Evolutionary conservation across 2,888 invertebrate genomes (phyloP).

Genomic region (Malthinus flaveolus): DNA sequence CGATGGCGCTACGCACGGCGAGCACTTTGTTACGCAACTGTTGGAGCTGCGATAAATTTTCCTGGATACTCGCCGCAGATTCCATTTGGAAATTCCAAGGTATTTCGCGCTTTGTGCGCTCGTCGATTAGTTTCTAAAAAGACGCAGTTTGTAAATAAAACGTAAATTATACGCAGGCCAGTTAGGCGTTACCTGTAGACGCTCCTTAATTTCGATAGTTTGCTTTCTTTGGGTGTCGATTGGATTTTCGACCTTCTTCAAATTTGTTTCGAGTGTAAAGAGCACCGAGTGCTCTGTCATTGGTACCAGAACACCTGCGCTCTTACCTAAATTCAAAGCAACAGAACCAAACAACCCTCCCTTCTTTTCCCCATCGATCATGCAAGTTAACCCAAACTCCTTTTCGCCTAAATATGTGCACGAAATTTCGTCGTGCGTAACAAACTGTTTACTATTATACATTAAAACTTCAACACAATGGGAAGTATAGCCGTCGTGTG

Average conservation of each 20-base stretch:
- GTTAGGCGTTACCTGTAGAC: conserved; percentile 45
- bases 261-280: conserved; percentile 43
- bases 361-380: conserved; percentile 40
- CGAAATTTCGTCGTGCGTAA: conserved; percentile 49
- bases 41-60: too few species aligned
- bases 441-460: conserved; percentile 47
- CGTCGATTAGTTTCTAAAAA: too few species aligned
- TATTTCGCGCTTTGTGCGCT: too few species aligned
- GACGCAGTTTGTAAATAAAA: too few species aligned
- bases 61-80: too few species aligned
- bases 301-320: conserved; percentile 46
- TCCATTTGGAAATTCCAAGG: too few species aligned
- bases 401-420: conserved; percentile 46
- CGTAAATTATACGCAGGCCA: too few species aligned
- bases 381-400: conserved; percentile 43
- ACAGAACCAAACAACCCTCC: conserved; percentile 43
- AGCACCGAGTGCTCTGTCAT: conserved; percentile 35
- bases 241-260: conserved; percentile 39
- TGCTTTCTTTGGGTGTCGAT: conserved; percentile 35
- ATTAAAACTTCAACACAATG: conserved; percentile 45
- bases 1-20: conserved; percentile 19
- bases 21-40: conserved; percentile 8
- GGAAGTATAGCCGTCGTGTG: conserved; percentile 43
- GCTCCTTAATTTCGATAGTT: conserved; percentile 40
- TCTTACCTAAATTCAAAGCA: conserved; percentile 41